Percentiles rank a stretch among this genome's conserved stretches.
phyloP scores from a whole-genome alignment of 2,797 vertebrate species.

The Sitta carolinensis region DNA sequence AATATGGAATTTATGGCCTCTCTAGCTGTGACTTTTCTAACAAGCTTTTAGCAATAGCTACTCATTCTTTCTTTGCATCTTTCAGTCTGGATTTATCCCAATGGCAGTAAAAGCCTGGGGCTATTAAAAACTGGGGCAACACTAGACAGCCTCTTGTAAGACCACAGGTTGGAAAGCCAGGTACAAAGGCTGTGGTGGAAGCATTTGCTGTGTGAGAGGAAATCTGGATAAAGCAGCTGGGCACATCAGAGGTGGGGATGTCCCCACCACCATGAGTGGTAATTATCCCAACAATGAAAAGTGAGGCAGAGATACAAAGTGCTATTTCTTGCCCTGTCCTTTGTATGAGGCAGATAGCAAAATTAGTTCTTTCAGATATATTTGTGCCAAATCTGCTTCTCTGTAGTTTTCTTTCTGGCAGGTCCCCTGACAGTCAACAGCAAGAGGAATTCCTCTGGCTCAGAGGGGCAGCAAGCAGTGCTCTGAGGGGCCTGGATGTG shows the following conservation, averaged over 20 bases:
- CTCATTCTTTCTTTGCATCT: slow-evolving; percentile 7
- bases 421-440: not conserved
- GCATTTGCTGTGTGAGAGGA: not conserved
- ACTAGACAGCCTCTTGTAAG: not conserved
- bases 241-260: not conserved
- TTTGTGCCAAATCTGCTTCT: not conserved
- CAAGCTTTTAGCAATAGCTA: not conserved
- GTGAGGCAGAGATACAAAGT: not conserved
- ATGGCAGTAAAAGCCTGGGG: not conserved
- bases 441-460: not conserved
- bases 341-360: not conserved
- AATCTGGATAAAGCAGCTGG: not conserved
- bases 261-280: accelerated
- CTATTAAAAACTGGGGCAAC: not conserved
- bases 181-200: not conserved
- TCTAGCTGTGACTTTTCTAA: not conserved
- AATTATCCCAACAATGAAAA: not conserved
- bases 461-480: accelerated
- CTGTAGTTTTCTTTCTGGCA: not conserved
- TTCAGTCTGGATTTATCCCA: slow-evolving; percentile 4
- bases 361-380: not conserved
- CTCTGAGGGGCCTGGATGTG: accelerated
- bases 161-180: not conserved
- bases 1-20: not conserved
- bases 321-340: not conserved